These are phyloP conservation scores for Phocoena sinus DNA, from an alignment of 2,113 vertebrate species.

Conservation along the genomic window DNA sequence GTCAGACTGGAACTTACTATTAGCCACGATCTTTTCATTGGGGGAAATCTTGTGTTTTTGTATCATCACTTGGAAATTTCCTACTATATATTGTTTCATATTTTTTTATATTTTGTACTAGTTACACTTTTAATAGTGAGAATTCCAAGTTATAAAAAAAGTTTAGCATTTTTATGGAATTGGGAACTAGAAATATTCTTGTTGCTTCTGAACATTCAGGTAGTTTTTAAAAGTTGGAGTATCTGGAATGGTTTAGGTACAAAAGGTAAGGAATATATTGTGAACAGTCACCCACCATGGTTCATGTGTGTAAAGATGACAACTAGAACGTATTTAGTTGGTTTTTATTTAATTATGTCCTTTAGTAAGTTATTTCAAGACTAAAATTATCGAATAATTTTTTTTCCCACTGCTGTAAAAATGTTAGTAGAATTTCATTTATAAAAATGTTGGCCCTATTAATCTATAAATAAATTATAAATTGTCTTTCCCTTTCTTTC, in stretches of 20 bases:
- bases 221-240: not conserved
- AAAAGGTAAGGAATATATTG: not conserved
- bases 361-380: not conserved
- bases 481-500: not conserved
- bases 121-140: not conserved
- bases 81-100: not conserved
- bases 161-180: not conserved
- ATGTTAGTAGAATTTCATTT: not conserved
- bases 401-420: not conserved
- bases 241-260: not conserved
- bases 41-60: not conserved
- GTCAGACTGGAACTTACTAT: not conserved
- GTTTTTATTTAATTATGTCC: not conserved
- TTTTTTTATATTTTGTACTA: not conserved
- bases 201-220: not conserved
- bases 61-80: not conserved
- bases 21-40: not conserved
- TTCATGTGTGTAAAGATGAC: not conserved
- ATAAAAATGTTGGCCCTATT: not conserved
- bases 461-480: not conserved
- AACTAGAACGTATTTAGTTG: not conserved
- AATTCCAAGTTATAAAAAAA: not conserved
- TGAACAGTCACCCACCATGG: not conserved
- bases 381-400: not conserved
- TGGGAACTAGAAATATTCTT: not conserved